Conservation (phyloP, 1,140 invertebrate genomes). For the Drosophila virilis region DNA sequence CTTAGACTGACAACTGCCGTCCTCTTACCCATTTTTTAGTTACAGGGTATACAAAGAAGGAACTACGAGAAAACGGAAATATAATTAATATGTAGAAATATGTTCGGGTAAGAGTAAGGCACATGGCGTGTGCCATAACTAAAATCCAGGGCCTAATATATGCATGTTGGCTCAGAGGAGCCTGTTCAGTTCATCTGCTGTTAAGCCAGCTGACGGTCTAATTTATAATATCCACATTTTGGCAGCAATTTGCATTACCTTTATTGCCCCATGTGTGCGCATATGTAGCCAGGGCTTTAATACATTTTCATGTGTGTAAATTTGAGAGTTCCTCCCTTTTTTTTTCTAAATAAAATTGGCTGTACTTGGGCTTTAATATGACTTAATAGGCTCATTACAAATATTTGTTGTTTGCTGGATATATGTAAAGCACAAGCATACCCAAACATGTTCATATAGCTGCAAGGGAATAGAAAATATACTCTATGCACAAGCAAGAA, state of each 20-base stretch:
- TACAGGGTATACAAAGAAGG: no score
- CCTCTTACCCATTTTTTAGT: no score
- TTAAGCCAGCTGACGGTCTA: constrained; percentile 43
- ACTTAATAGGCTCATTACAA: constrained; percentile 71
- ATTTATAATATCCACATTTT: constrained; percentile 48
- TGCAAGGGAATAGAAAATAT: constrained; percentile 38
- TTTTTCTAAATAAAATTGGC: constrained; percentile 77
- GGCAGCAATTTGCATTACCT: constrained; percentile 72
- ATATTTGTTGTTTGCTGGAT: constrained; percentile 32
- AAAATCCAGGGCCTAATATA: constrained; percentile 8
- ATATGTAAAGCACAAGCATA: constrained; percentile 18
- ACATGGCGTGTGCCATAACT: no score
- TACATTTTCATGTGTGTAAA: constrained; percentile 37
- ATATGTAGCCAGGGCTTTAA: constrained; percentile 51
- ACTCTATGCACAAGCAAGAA: constrained; percentile 9
- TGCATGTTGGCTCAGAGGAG: background rate
- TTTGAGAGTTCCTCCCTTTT: constrained; percentile 51
- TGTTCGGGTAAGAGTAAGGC: no score
- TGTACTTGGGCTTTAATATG: constrained; percentile 81
- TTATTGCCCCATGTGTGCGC: constrained; percentile 69
- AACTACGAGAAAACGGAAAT: no score
- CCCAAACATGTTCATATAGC: constrained; percentile 34
- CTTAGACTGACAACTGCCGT: no score
- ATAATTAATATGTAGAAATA: no score
- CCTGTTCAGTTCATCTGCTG: constrained; percentile 9